phyloP scores from a whole-genome alignment of 2,797 vertebrate species.

The Phrynocephalus forsythii region DNA sequence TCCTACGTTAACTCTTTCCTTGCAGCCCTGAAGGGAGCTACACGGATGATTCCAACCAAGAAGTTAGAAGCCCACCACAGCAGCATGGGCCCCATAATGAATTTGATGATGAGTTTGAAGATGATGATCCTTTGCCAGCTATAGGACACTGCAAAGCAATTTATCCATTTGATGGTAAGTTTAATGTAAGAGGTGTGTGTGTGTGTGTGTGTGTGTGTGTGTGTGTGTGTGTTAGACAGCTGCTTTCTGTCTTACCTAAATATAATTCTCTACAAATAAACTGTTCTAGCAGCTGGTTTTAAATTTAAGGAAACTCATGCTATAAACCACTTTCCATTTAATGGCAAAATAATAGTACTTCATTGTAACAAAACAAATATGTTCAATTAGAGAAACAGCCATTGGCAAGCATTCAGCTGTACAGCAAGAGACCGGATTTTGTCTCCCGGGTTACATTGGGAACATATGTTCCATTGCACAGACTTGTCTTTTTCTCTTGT shows the following conservation, averaged over 20 bases:
- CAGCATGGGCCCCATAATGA: constrained; percentile 85
- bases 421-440: constrained; percentile 18
- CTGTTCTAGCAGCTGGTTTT: constrained; percentile 35
- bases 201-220: not conserved
- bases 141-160: constrained; percentile 98
- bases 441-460: constrained; percentile 39
- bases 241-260: not conserved
- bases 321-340: constrained; percentile 22
- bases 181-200: constrained; percentile 15
- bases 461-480: constrained; percentile 50
- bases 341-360: constrained; percentile 21
- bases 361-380: constrained; percentile 49
- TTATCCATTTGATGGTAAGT: constrained; percentile 94
- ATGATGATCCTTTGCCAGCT: constrained; percentile 95
- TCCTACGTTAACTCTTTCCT: constrained; percentile 4
- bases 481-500: constrained; percentile 49
- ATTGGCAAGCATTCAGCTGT: constrained; percentile 54
- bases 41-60: constrained; percentile 93
- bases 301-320: constrained; percentile 39
- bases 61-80: constrained; percentile 87
- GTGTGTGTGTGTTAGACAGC: not conserved
- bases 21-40: constrained; percentile 96
- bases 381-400: constrained; percentile 39
- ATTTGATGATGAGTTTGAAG: constrained; percentile 97
- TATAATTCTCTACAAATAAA: not conserved